Base-by-base conservation (phyloP, 30 jellyfish, hydroid and myxozoan species). In the Pelagia noctiluca region DNA sequence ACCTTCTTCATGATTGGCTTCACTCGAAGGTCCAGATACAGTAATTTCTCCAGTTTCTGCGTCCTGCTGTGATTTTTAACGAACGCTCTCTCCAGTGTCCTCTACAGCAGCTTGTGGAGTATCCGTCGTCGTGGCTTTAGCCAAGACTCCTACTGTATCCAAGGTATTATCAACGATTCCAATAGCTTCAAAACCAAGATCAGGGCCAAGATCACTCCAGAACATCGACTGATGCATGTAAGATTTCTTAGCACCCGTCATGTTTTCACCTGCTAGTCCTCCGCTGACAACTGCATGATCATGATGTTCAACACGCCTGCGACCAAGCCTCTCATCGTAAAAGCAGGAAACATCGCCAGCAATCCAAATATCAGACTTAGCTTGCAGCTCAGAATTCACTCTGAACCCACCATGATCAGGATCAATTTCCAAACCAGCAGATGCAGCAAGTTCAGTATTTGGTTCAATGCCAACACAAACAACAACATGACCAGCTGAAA, bases 321-420 rank as follows among this genome's bases (percentile, higher is more conserved):
- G 88, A 7, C 97, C 97, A 16, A 90, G 89, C 26, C 70, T 90
- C 26, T 64, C 85, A 78, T 90, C 97, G 53, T 84, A 90, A 62
- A 90, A 90, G 65, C 97, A 90, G 33, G 97, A 88, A 30, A 95
- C 97, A 71, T 90, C 97, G 35, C 97, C 97, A 65, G 97, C 97
- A 77, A 90, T 95, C 97, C 97, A 90, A 21, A 90, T 84, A 82
- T 90, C 97, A 2, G 97, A 90, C 74, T 95, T 80, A 25, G 97
- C 97, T 69, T 90, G 96, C 66, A 90, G 77, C 48, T 90, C 97
- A 25, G 97, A 78, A 64, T 90, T 90, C 34, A 90, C 97, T 53
- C 97, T 74, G 80, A 90, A 90, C 21, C 97, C 97, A 13, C 97
- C 97, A 2, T 71, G 91, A 10, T 84, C 96, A 18, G 92, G 86